Percentiles rank a stretch among this genome's conserved stretches.
These are phyloP conservation scores for Promerops cafer DNA, from an alignment of 2,113 vertebrate species.

Conservation along the genomic window DNA sequence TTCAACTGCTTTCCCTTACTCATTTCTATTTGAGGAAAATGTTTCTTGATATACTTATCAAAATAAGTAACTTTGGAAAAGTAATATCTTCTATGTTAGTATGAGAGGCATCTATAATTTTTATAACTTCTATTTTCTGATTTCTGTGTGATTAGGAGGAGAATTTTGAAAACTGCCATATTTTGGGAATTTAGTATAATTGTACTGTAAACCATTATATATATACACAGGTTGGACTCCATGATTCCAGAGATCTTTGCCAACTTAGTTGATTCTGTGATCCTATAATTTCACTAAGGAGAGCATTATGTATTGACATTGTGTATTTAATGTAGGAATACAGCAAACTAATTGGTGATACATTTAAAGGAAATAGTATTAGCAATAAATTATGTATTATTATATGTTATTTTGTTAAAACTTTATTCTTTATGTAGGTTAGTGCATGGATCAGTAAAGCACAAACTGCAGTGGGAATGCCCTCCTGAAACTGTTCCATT, in stretches of 20 bases:
- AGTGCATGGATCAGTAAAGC: conserved; percentile 80
- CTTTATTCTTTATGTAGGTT: conserved; percentile 59
- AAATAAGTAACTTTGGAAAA: not conserved
- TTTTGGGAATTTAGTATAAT: not conserved
- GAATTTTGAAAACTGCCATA: not conserved
- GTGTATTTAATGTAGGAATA: not conserved
- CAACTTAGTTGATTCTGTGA: not conserved
- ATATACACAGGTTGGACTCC: no score
- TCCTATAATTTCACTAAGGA: not conserved
- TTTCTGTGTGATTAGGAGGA: not conserved
- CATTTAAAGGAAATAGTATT: not conserved
- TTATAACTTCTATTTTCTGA: not conserved
- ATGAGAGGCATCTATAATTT: not conserved
- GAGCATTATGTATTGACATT: not conserved
- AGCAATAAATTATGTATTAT: not conserved
- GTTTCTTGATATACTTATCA: not conserved
- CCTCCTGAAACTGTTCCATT: conserved; percentile 74
- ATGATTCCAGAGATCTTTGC: not conserved
- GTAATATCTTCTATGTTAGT: not conserved
- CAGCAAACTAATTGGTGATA: not conserved
- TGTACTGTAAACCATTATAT: not conserved
- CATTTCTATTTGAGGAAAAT: not conserved
- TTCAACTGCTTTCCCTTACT: not conserved
- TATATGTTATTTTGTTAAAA: not conserved
- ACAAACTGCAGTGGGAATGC: conserved; percentile 78